Conservation (phyloP, 2,888 invertebrate genomes). For the Lepidonotus clava region DNA sequence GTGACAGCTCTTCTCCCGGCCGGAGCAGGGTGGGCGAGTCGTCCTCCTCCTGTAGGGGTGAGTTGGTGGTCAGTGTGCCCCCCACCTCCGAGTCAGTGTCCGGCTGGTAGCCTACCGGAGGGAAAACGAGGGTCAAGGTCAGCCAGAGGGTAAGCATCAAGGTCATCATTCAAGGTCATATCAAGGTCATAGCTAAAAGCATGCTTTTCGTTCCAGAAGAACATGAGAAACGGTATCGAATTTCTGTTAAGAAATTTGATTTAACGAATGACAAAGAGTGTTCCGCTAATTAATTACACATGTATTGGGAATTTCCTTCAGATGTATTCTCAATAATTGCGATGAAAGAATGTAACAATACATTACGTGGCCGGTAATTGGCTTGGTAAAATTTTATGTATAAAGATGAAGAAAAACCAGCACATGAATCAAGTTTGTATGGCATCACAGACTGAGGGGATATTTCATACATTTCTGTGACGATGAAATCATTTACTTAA, state of each 20-base stretch:
- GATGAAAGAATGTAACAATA: background rate
- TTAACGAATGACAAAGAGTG: no score
- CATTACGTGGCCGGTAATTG: no score
- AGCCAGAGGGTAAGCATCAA: background rate
- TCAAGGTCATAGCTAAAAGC: no score
- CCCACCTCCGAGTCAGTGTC: constrained; percentile 83
- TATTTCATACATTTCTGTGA: no score
- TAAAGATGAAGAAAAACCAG: background rate
- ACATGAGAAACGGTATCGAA: no score
- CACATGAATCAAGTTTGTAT: background rate
- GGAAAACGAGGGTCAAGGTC: constrained; percentile 6
- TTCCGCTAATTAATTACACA: no score
- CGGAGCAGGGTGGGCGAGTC: background rate
- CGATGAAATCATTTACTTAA: no score
- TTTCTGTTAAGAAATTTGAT: no score
- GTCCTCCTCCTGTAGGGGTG: constrained; percentile 68
- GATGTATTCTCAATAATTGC: background rate
- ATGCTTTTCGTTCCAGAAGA: no score
- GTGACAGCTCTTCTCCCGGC: constrained; percentile 4
- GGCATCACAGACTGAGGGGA: background rate
- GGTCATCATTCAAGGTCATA: no score
- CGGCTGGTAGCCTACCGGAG: constrained; percentile 86
- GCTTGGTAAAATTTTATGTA: background rate
- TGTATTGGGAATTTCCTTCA: no score
- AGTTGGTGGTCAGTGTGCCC: constrained; percentile 83